A percentile compares a stretch with the other conserved stretches of the same genome.
phyloP scores from a whole-genome alignment of 1,140 invertebrate genomes.

The Capitella teleta region DNA sequence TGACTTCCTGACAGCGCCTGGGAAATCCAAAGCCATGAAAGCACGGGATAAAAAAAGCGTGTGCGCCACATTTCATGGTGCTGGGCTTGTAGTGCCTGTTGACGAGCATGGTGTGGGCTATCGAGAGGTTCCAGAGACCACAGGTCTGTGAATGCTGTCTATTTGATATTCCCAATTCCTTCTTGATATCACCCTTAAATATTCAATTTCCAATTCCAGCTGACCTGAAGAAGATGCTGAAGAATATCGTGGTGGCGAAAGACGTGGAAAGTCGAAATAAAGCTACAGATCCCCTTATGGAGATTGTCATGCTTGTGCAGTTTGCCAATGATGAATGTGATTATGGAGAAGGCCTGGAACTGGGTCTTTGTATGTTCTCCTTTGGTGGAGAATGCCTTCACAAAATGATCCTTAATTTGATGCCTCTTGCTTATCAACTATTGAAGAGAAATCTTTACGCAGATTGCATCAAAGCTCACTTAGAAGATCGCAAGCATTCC shows the following conservation, averaged over 20 bases:
- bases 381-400: conserved; percentile 35
- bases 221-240: conserved; percentile 60
- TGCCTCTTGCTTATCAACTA: conserved; percentile 66
- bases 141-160: conserved; percentile 50
- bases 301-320: conserved; percentile 59
- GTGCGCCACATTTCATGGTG: conserved; percentile 67
- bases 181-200: no score
- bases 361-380: conserved; percentile 73
- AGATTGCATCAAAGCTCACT: conserved; percentile 59
- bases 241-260: conserved; percentile 52
- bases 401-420: conserved; percentile 47
- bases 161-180: no score
- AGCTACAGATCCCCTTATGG: conserved; percentile 54
- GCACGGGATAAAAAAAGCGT: conserved; percentile 56
- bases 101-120: conserved; percentile 63
- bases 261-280: conserved; percentile 50
- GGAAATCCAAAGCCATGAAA: conserved; percentile 51
- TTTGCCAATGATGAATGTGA: conserved; percentile 90
- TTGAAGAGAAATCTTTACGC: conserved; percentile 60
- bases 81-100: conserved; percentile 79
- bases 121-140: conserved; percentile 57
- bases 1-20: conserved; percentile 52
- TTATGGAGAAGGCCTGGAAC: conserved; percentile 79
- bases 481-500: conserved; percentile 46
- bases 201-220: conserved; percentile 45